These are phyloP conservation scores for Sebastes baramenuke DNA, from an alignment of 2,797 vertebrate genomes.

Conservation along the genomic window DNA sequence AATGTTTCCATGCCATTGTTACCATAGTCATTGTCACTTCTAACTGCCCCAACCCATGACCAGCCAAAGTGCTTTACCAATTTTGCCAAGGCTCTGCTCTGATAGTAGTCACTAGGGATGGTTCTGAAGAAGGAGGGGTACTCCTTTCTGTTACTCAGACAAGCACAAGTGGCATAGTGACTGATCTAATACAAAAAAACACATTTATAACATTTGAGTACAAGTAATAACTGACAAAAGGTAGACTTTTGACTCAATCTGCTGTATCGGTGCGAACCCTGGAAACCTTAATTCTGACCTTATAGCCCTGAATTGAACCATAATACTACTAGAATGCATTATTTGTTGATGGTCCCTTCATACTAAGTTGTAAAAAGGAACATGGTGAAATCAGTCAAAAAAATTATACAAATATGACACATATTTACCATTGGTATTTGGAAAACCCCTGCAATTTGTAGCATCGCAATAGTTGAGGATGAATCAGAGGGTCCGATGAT, in stretches of 20 bases:
- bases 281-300: no score
- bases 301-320: no score
- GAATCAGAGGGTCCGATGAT: no score
- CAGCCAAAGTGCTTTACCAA: conserved; percentile 82
- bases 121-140: conserved; percentile 83
- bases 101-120: conserved; percentile 82
- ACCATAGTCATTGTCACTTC: conserved; percentile 83
- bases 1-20: conserved; percentile 82
- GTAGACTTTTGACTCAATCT: no score
- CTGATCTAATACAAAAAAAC: conserved; percentile 69
- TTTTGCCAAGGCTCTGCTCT: conserved; percentile 81
- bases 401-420: no score
- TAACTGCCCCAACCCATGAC: conserved; percentile 83
- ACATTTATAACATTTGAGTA: no score
- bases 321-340: rapidly evolving
- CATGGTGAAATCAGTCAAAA: no score
- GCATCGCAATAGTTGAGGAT: no score
- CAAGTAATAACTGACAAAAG: neutral
- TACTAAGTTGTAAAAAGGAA: no score
- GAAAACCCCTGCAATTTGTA: no score
- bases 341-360: no score
- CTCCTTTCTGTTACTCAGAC: conserved; percentile 80
- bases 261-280: rapidly evolving
- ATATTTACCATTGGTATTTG: no score
- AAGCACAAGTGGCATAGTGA: conserved; percentile 84